phyloP scores from a whole-genome alignment of 2,797 vertebrate species.

The Propithecus perrieri region DNA sequence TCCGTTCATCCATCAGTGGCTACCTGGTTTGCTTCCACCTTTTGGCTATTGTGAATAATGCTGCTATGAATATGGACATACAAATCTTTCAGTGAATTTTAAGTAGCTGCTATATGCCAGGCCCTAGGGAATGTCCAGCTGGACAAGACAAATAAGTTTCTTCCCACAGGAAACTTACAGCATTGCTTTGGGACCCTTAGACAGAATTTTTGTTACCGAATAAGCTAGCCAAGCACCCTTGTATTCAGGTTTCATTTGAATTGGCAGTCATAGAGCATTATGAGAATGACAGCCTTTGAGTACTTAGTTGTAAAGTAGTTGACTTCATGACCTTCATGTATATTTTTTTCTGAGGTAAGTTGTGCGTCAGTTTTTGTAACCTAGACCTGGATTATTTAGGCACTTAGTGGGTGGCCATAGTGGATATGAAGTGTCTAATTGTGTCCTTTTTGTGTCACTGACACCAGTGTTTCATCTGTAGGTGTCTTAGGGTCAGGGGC shows the following conservation, averaged over 20 bases:
- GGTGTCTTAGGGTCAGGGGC: background rate
- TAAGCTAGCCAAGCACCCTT: background rate
- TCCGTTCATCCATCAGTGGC: background rate
- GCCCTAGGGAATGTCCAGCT: background rate
- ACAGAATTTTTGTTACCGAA: background rate
- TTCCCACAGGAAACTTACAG: background rate
- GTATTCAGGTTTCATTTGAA: conserved; percentile 29
- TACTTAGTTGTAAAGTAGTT: conserved; percentile 23
- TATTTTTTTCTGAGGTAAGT: background rate
- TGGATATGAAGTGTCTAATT: background rate
- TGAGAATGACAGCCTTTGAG: background rate
- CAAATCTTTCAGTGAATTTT: background rate
- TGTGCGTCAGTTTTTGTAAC: background rate
- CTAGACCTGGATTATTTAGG: background rate
- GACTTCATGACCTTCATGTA: background rate
- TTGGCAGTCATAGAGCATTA: background rate
- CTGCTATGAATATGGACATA: background rate
- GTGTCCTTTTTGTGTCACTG: background rate
- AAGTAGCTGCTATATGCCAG: background rate
- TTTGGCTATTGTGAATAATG: background rate
- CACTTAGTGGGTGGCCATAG: background rate
- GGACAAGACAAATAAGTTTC: background rate
- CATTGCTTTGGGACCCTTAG: background rate
- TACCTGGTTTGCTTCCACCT: background rate
- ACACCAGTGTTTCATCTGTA: background rate